phyloP scores from a whole-genome alignment of 2,797 vertebrate genomes.

The Chaenodraco wilsoni region DNA sequence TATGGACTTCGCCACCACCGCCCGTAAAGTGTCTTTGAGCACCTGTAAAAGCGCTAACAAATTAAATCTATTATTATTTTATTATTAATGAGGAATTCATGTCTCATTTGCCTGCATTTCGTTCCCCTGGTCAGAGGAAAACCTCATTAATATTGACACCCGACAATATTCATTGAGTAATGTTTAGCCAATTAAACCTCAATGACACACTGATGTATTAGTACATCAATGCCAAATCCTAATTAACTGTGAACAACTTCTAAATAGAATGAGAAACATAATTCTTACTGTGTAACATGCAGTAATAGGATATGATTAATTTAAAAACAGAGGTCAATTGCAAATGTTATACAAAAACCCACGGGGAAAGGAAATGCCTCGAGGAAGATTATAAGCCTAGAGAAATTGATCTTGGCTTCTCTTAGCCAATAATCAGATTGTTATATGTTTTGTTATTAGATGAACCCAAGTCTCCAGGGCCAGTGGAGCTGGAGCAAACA shows the following conservation, averaged over 20 bases:
- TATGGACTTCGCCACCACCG: too few species aligned
- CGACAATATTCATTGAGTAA: constrained; percentile 3
- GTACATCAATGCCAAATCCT: not conserved
- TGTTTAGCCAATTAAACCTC: constrained; percentile 7
- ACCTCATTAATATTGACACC: not conserved
- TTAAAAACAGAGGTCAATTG: constrained; percentile 7
- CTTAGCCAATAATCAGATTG: not conserved
- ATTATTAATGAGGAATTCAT: not conserved
- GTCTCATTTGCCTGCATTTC: not conserved
- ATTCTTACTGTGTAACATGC: not conserved
- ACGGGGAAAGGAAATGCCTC: not conserved
- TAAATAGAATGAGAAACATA: constrained; percentile 2
- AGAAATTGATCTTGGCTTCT: not conserved
- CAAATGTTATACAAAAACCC: not conserved
- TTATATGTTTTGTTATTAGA: constrained; percentile 70
- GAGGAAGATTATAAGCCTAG: not conserved
- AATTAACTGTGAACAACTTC: constrained; percentile 7
- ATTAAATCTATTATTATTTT: too few species aligned
- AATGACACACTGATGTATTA: constrained; percentile 2
- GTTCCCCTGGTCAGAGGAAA: constrained; percentile 1
- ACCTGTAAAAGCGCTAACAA: too few species aligned
- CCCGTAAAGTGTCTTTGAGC: too few species aligned
- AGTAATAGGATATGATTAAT: constrained; percentile 18
- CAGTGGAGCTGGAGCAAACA: constrained; percentile 85
- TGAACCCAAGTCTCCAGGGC: constrained; percentile 86